A percentile compares a stretch with the other conserved stretches of the same genome.
Evolutionary conservation across 2,888 invertebrate species (phyloP).

Genomic region (Callyntrura guangdongensis): DNA sequence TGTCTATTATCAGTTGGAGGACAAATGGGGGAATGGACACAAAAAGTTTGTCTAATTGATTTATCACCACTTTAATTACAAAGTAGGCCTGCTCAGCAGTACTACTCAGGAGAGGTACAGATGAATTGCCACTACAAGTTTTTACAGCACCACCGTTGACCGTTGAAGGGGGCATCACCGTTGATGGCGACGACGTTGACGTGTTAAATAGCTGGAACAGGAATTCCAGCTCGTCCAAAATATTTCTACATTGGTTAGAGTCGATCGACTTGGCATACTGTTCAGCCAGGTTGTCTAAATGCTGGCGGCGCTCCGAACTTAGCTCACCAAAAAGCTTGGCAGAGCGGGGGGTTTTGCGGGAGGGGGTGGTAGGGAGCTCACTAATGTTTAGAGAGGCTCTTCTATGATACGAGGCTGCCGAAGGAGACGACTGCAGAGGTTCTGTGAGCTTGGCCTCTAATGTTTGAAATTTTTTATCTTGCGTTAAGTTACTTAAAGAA

Average conservation of each 20-base stretch:
- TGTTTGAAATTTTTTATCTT: slow-evolving; percentile 63
- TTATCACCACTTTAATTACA: slow-evolving; percentile 80
- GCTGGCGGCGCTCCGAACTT: slow-evolving; percentile 61
- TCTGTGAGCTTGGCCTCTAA: slow-evolving; percentile 72
- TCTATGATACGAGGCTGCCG: background rate
- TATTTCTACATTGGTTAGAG: slow-evolving; percentile 77
- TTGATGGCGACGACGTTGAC: slow-evolving; percentile 16
- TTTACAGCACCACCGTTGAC: background rate
- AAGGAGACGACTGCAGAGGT: background rate
- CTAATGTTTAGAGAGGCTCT: slow-evolving; percentile 19
- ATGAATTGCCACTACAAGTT: background rate
- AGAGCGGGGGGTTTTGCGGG: slow-evolving; percentile 73
- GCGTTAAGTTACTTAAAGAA: background rate
- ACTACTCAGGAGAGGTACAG: slow-evolving; percentile 31
- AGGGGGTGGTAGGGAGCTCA: slow-evolving; percentile 52
- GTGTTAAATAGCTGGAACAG: slow-evolving; percentile 81
- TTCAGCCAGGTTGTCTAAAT: slow-evolving; percentile 73
- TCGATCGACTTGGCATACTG: slow-evolving; percentile 79
- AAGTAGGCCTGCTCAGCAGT: slow-evolving; percentile 80
- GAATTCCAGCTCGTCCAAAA: slow-evolving; percentile 81
- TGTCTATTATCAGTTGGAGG: slow-evolving; percentile 78
- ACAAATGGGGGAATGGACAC: slow-evolving; percentile 74
- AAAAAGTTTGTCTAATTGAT: slow-evolving; percentile 74
- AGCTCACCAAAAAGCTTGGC: slow-evolving; percentile 76
- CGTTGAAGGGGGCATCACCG: no score